Evolutionary conservation across 2,888 invertebrate genomes (phyloP).

Genomic region (Neuroscelio doddi): DNA sequence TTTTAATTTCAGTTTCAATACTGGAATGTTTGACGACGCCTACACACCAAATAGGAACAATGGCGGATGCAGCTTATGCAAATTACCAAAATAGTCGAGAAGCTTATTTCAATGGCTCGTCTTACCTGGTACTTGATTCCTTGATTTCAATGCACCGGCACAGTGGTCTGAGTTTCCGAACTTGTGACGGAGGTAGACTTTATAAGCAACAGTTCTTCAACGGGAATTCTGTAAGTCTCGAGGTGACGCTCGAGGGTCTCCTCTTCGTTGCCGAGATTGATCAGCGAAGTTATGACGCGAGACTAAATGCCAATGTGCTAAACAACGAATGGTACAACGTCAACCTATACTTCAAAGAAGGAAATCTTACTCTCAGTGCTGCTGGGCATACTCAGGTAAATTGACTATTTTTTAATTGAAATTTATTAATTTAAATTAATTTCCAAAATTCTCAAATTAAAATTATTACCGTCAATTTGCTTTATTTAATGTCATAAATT

Average conservation of each 20-base stretch:
- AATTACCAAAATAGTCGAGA: slow-evolving; percentile 74
- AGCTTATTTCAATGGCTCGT: slow-evolving; percentile 88
- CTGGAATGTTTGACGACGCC: slow-evolving; percentile 19
- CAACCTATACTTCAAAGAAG: slow-evolving; percentile 77
- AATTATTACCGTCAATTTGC: too few species aligned
- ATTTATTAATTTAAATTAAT: too few species aligned
- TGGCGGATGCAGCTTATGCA: slow-evolving; percentile 45
- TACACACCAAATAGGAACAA: not conserved
- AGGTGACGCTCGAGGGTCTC: slow-evolving; percentile 72
- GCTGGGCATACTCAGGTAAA: slow-evolving; percentile 75
- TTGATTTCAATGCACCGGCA: slow-evolving; percentile 86
- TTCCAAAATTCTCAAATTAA: too few species aligned
- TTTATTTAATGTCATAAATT: too few species aligned
- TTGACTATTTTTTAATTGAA: slow-evolving; percentile 4
- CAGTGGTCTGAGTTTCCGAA: slow-evolving; percentile 87
- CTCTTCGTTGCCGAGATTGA: slow-evolving; percentile 72
- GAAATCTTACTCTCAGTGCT: slow-evolving; percentile 75
- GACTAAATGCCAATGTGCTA: slow-evolving; percentile 79
- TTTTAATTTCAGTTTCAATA: slow-evolving; percentile 21
- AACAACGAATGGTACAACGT: slow-evolving; percentile 89
- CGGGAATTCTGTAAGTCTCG: slow-evolving; percentile 65
- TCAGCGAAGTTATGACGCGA: slow-evolving; percentile 75
- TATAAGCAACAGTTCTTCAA: slow-evolving; percentile 68
- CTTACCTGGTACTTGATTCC: slow-evolving; percentile 81
- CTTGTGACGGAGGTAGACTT: slow-evolving; percentile 76